Base-by-base conservation (phyloP, 2,888 invertebrate genomes). In the Gerosis bhagava region DNA sequence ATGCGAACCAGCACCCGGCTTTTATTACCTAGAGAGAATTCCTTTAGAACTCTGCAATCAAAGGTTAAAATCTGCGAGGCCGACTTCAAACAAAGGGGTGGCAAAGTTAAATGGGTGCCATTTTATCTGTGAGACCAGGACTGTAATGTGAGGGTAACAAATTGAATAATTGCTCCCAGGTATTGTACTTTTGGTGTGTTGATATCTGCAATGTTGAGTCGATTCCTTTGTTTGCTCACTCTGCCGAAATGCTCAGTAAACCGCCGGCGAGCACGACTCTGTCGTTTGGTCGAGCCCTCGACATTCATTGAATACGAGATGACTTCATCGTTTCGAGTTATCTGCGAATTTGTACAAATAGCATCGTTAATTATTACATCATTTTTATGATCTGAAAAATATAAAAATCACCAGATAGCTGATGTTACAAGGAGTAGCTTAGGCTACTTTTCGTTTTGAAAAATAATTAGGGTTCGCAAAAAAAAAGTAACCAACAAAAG, bases 101-200 rank as follows among this genome's bases (percentile, higher is more conserved):
- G 56, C 57, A 64, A 70, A 72, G 71, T 73, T 71, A n/a, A 73
- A 75, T 69, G 70, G 62, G 54, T 62, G 67, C 67, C 61, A 70
- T 73, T 75, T 73, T 70, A 73, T 67, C 65, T 61, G 57, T 51
- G 59, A 59, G 55, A 55, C 54, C 54, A 50, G 50, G 40, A 48
- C 44, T 56, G 58, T 50, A 46, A 46, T 50, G 58, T 62, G 64
- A 67, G 69, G 77, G 71, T 70, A n/a, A 82, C 80, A 78, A 83
- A 80, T 81, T 81, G 80, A 77, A 79, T 80, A 79, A 81, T 83
- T 83, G 81, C 74, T 70, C 68, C 60, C 55, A 57, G 61, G 64
- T 63, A 75, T 78, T 77, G 73, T 75, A 65, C 68, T 58, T 53
- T 17, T 41, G 51, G 58, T 58, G 62, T 65, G 71, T 70, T 73